phyloP scores from a whole-genome alignment of 2,888 invertebrate species.

The Brachyptera putata region DNA sequence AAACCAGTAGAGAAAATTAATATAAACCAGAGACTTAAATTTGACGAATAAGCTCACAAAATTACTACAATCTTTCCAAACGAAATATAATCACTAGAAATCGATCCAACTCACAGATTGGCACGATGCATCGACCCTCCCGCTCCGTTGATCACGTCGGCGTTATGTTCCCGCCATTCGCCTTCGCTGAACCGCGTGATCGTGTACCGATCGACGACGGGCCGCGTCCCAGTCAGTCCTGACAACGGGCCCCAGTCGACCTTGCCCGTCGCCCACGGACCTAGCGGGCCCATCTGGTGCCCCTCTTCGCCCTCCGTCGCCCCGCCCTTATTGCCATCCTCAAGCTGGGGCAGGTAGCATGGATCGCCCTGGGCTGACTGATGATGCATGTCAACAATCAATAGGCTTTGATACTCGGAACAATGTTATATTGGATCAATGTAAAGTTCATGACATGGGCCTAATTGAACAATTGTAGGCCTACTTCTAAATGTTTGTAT shows the following conservation, averaged over 20 bases:
- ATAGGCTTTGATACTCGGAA: not conserved
- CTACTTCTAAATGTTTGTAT: too few relatives aligned
- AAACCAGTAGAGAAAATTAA: too few relatives aligned
- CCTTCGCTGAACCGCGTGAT: conserved; percentile 66
- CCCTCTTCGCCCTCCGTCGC: conserved; percentile 37
- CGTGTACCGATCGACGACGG: conserved; percentile 70
- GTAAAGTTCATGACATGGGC: too few relatives aligned
- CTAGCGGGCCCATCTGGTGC: conserved; percentile 39
- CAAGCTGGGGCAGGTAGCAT: conserved; percentile 56
- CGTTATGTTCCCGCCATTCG: conserved; percentile 66
- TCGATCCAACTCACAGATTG: conserved; percentile 48
- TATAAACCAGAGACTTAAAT: too few relatives aligned
- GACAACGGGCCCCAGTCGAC: conserved; percentile 69
- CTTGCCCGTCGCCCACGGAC: conserved; percentile 67
- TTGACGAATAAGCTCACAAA: too few relatives aligned
- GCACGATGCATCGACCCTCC: conserved; percentile 51
- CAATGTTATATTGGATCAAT: not conserved
- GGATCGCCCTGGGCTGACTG: conserved; percentile 44
- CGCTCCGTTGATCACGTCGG: conserved; percentile 48
- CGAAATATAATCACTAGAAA: too few relatives aligned
- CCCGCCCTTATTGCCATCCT: too few relatives aligned
- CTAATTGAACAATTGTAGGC: too few relatives aligned
- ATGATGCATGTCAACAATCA: conserved; percentile 25
- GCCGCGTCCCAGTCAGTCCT: conserved; percentile 62
- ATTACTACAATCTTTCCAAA: too few relatives aligned